Evolutionary conservation across 2,113 vertebrate genomes (phyloP).

Genomic region (Ranitomeya variabilis): DNA sequence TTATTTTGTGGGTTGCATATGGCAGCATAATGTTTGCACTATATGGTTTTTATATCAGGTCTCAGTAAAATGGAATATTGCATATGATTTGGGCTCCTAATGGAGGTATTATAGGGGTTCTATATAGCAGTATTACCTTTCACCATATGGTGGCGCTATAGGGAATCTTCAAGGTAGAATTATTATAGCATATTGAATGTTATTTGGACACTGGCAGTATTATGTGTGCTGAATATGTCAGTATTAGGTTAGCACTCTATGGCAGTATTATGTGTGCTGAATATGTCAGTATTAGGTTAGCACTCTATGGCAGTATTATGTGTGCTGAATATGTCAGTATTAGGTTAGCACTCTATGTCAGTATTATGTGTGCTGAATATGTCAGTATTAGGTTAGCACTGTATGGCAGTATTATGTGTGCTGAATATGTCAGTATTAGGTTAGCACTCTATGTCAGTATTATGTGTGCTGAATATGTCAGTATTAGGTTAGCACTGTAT

Average conservation of each 20-base stretch:
- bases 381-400: no score
- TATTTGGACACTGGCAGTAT: neutral
- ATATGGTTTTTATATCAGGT: neutral
- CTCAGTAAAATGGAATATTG: neutral
- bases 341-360: no score
- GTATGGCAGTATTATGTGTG: no score
- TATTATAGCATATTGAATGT: no score
- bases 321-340: no score
- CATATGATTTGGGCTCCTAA: neutral
- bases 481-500: no score
- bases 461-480: no score
- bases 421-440: no score
- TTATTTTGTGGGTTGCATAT: neutral
- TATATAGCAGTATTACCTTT: neutral
- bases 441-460: no score
- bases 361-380: no score
- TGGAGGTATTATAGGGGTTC: neutral
- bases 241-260: neutral
- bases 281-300: neutral
- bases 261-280: neutral
- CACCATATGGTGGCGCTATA: neutral
- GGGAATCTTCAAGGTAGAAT: no score
- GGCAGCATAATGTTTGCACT: neutral
- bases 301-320: no score
- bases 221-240: neutral